Evolutionary conservation across 2,888 invertebrate species (phyloP).

Genomic region (Beris morrisii): DNA sequence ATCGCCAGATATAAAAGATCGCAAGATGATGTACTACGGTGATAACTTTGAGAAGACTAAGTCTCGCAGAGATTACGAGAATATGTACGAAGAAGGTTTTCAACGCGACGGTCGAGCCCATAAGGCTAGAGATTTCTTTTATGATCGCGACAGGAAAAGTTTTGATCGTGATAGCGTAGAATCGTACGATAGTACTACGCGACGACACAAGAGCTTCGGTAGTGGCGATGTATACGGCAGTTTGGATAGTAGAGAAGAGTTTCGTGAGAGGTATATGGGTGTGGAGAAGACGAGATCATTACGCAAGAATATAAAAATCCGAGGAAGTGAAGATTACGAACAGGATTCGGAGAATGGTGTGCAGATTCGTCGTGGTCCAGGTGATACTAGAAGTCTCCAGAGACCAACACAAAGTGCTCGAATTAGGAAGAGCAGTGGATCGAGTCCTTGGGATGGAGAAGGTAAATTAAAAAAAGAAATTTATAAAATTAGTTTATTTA

Average conservation of each 20-base stretch:
- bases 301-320: slow-evolving; percentile 51
- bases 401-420: slow-evolving; percentile 45
- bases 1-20: slow-evolving; percentile 43
- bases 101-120: slow-evolving; percentile 40
- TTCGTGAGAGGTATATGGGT: slow-evolving; percentile 52
- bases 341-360: slow-evolving; percentile 58
- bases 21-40: slow-evolving; percentile 41
- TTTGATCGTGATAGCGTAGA: slow-evolving; percentile 56
- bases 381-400: slow-evolving; percentile 51
- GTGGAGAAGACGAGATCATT: slow-evolving; percentile 51
- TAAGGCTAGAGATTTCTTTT: slow-evolving; percentile 51
- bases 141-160: slow-evolving; percentile 54
- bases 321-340: slow-evolving; percentile 58
- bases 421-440: slow-evolving; percentile 55
- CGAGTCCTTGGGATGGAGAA: slow-evolving; percentile 62
- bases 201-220: slow-evolving; percentile 54
- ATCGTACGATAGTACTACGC: slow-evolving; percentile 53
- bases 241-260: slow-evolving; percentile 55
- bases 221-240: slow-evolving; percentile 56
- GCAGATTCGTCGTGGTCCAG: slow-evolving; percentile 43
- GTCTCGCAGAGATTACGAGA: slow-evolving; percentile 50
- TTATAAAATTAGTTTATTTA: not conserved
- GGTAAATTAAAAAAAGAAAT: slow-evolving; percentile 43
- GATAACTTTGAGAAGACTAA: slow-evolving; percentile 41
- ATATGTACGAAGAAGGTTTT: slow-evolving; percentile 50